A percentile compares a stretch with the other conserved stretches of the same genome.
Conservation (phyloP, 2,113 vertebrate genomes). For the Pleuronectes platessa region DNA sequence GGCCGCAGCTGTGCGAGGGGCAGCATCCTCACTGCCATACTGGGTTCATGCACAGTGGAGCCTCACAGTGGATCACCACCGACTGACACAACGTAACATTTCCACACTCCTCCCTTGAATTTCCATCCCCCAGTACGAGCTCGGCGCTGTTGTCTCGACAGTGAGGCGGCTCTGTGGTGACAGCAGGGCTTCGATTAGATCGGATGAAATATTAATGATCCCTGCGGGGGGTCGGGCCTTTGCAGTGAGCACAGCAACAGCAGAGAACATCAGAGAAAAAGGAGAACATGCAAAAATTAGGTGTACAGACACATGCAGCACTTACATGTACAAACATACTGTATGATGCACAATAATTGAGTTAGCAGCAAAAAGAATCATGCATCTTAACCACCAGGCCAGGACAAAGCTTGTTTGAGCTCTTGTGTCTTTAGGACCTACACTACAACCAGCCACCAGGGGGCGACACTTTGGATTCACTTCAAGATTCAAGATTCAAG, state of each 20-base stretch:
- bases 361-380: not conserved
- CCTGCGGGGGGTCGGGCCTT: slow-evolving; percentile 49
- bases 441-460: too few relatives aligned
- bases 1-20: too few relatives aligned
- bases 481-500: too few relatives aligned
- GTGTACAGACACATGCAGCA: not conserved
- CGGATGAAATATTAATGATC: slow-evolving; percentile 71
- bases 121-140: not conserved
- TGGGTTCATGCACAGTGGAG: too few relatives aligned
- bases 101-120: too few relatives aligned
- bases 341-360: not conserved
- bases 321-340: not conserved
- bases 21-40: too few relatives aligned
- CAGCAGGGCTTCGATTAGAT: slow-evolving; percentile 64
- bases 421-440: too few relatives aligned
- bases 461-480: too few relatives aligned
- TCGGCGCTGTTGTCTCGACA: slow-evolving; percentile 17
- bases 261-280: slow-evolving; percentile 42
- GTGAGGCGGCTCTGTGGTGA: slow-evolving; percentile 37
- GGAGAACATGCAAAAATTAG: not conserved
- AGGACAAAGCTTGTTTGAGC: not conserved
- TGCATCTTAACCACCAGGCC: not conserved
- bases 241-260: slow-evolving; percentile 11
- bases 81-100: too few relatives aligned
- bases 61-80: too few relatives aligned